Percentiles rank a stretch among this genome's conserved stretches.
These are phyloP conservation scores for Rhinella marina DNA, from an alignment of 2,797 vertebrate species.

Conservation along the genomic window DNA sequence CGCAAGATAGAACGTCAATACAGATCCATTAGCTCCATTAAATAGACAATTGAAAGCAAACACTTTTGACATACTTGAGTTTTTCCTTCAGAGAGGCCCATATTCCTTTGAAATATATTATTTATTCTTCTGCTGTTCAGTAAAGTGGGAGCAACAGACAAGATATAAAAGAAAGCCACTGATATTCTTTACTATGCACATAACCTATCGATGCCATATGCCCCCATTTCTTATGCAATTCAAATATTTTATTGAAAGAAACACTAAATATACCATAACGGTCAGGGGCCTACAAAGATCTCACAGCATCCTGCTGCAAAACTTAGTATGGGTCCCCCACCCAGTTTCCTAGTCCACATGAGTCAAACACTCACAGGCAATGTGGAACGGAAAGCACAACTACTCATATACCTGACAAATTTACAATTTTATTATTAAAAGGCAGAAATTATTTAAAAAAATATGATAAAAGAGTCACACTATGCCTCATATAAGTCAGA, in stretches of 20 bases:
- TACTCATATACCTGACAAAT: too few species aligned
- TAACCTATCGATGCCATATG: background rate
- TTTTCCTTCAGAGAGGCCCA: slow-evolving; percentile 13
- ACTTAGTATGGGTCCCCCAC: too few species aligned
- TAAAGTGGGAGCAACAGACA: background rate
- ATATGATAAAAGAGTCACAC: too few species aligned
- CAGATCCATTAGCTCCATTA: slow-evolving; percentile 37
- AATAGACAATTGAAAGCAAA: slow-evolving; percentile 47
- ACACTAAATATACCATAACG: background rate
- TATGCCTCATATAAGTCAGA: too few species aligned
- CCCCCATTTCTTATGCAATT: background rate
- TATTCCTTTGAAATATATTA: slow-evolving; percentile 18
- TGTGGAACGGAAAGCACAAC: too few species aligned
- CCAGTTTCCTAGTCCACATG: too few species aligned
- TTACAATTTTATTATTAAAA: too few species aligned
- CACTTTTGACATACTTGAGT: slow-evolving; percentile 37
- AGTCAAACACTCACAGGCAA: too few species aligned
- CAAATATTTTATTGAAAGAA: background rate
- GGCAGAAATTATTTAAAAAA: too few species aligned
- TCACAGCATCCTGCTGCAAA: too few species aligned
- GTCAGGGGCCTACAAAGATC: too few species aligned
- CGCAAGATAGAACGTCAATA: slow-evolving; percentile 53
- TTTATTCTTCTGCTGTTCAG: background rate
- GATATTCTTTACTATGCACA: background rate
- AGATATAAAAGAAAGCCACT: background rate